phyloP scores from a whole-genome alignment of 2,113 vertebrate genomes.

The Scatophagus argus region DNA sequence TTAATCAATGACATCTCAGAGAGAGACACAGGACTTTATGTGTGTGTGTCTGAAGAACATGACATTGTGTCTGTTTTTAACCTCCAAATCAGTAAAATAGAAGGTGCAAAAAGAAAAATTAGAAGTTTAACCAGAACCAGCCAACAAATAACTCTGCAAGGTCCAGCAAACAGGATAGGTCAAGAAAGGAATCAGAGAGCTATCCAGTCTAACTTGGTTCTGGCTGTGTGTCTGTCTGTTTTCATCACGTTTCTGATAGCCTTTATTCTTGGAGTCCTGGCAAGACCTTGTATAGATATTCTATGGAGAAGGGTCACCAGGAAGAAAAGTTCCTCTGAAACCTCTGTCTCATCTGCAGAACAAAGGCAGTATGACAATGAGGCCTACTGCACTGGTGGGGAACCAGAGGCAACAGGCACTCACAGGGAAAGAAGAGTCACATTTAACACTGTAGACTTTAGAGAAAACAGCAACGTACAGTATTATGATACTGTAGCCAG shows the following conservation, averaged over 20 bases:
- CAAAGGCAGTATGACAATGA: conserved; percentile 83
- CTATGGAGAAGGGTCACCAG: conserved; percentile 76
- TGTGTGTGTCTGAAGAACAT: conserved; percentile 71
- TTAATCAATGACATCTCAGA: conserved; percentile 63
- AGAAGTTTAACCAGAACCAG: conserved; percentile 57
- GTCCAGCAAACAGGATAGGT: not conserved
- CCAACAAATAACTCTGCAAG: conserved; percentile 20
- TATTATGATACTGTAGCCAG: conserved; percentile 75
- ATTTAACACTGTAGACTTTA: conserved; percentile 48
- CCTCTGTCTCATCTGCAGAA: conserved; percentile 17
- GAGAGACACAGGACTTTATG: conserved; percentile 73
- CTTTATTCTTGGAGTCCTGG: conserved; percentile 88
- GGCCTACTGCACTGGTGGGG: conserved; percentile 76
- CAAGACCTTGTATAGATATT: conserved; percentile 85
- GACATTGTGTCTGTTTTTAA: conserved; percentile 74
- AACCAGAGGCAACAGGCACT: conserved; percentile 7
- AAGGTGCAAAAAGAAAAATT: conserved; percentile 44
- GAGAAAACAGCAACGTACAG: conserved; percentile 38
- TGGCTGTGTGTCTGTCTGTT: conserved; percentile 89
- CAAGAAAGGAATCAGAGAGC: not conserved
- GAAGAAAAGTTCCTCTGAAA: conserved; percentile 48
- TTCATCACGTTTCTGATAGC: conserved; percentile 89
- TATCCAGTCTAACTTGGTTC: conserved; percentile 66
- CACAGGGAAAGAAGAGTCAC: conserved; percentile 74
- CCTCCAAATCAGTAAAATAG: conserved; percentile 68